Base-by-base conservation (phyloP, 2,113 vertebrate species). In the Indri indri region DNA sequence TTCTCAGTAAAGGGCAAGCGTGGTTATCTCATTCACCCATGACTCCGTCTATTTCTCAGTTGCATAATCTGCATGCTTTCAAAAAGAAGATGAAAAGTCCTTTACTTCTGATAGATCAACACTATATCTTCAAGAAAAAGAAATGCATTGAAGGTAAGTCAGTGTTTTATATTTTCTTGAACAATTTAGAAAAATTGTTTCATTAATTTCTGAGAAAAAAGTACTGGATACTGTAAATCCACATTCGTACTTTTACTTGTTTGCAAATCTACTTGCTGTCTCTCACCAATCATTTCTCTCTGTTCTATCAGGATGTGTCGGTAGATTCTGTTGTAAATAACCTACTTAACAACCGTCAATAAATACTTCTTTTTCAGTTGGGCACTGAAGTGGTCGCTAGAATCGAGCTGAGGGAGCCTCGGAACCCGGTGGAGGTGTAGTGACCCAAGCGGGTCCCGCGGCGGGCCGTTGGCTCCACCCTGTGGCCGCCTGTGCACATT, bases 341-440 rank as follows among this genome's bases (percentile, higher is more conserved):
- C 34, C 32, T 61, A 66, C 32, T 68, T 96, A 50, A 40, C 40
- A 77, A 71, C 1, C 2, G 77, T 57, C 54, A 73, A 22, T 52
- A 83, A 40, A n/a, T 6, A 70, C 52, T 4, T 54, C 57, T 14
- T 47, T 88, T 88, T 52, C 59, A 57, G 59, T 23, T 91, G 22
- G 10, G 57, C 9, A 3, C 5, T 52, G 59, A 81, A 4, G 22
- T 34, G 10, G 10, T 0, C 40, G 27, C 34, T 80, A n/a, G n/a
- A 73, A 59, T 18, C 5, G 0, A 32, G 1, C n/a, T 34, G 11
- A 1, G 4, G 20, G 20, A 25, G 52, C 37, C 40, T 40, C 11
- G 0, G 42, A 8, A 66, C 30, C 22, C 0, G 0, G 16, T 2
- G 4, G 66, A 22, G 8, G 25, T 14, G 0, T 9, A 1, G n/a